These are phyloP conservation scores for Oligia latruncula DNA, from an alignment of 2,888 invertebrate species.

Conservation along the genomic window DNA sequence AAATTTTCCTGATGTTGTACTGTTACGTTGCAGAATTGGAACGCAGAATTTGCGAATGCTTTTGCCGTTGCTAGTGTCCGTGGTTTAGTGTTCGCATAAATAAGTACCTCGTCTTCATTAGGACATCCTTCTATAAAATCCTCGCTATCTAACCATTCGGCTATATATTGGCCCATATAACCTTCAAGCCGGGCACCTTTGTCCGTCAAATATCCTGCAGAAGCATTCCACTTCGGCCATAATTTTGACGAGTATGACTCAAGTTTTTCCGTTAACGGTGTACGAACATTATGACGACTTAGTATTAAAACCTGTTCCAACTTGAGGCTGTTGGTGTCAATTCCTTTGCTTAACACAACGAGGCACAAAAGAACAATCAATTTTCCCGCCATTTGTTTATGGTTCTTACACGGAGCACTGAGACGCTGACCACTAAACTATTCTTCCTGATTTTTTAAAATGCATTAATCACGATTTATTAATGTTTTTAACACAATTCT, in stretches of 20 bases:
- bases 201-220: conserved; percentile 75
- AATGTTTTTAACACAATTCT: conserved; percentile 6
- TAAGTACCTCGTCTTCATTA: conserved; percentile 66
- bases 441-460: conserved; percentile 5
- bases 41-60: conserved; percentile 77
- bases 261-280: conserved; percentile 75
- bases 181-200: conserved; percentile 81
- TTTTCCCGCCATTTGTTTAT: conserved; percentile 47
- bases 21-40: conserved; percentile 75
- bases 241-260: conserved; percentile 70
- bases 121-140: conserved; percentile 76
- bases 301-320: conserved; percentile 77
- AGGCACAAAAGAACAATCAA: conserved; percentile 28
- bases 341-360: conserved; percentile 44
- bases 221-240: conserved; percentile 76
- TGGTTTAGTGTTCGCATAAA: conserved; percentile 80
- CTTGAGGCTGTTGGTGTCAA: conserved; percentile 49
- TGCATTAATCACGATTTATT: not conserved
- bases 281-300: conserved; percentile 81
- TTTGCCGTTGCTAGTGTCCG: conserved; percentile 79
- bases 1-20: conserved; percentile 71
- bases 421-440: conserved; percentile 21
- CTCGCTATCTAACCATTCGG: conserved; percentile 75
- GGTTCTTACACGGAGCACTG: conserved; percentile 14
- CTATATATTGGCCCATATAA: conserved; percentile 79